These are phyloP conservation scores for Leucoma salicis DNA, from an alignment of 2,888 invertebrate genomes.

Conservation along the genomic window DNA sequence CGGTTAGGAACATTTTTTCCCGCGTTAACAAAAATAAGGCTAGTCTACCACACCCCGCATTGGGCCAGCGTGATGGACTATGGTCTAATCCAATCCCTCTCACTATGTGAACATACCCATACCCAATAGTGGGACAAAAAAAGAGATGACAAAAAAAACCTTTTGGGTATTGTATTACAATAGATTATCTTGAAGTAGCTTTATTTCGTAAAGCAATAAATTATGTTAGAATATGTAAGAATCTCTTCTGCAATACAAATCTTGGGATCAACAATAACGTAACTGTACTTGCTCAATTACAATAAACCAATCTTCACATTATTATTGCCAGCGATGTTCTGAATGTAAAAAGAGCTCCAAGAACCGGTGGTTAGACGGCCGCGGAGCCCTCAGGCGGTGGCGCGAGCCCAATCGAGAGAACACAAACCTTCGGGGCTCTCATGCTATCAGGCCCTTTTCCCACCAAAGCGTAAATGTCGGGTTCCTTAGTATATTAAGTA, in stretches of 20 bases:
- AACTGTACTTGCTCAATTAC: constrained; percentile 23
- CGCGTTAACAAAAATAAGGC: too few species aligned
- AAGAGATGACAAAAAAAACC: too few species aligned
- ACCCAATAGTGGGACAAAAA: too few species aligned
- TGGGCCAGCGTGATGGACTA: too few species aligned
- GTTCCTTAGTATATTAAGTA: constrained; percentile 37
- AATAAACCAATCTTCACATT: constrained; percentile 31
- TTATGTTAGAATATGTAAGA: too few species aligned
- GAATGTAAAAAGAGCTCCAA: constrained; percentile 29
- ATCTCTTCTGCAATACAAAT: neutral
- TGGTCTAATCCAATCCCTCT: too few species aligned
- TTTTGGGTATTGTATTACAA: too few species aligned
- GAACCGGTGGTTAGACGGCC: constrained; percentile 61
- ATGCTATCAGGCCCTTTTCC: constrained; percentile 57
- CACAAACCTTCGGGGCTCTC: constrained; percentile 64
- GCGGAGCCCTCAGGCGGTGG: constrained; percentile 58
- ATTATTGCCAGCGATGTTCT: constrained; percentile 32
- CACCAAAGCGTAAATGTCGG: constrained; percentile 54
- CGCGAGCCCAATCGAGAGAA: constrained; percentile 62
- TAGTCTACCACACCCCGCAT: too few species aligned
- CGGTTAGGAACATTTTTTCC: too few species aligned
- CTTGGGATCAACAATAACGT: constrained; percentile 17
- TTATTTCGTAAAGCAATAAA: too few species aligned
- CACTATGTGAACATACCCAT: too few species aligned
- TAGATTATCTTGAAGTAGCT: too few species aligned